A percentile compares a stretch with the other conserved stretches of the same genome.
phyloP scores from a whole-genome alignment of 2,888 invertebrate species.

The Sesia apiformis region DNA sequence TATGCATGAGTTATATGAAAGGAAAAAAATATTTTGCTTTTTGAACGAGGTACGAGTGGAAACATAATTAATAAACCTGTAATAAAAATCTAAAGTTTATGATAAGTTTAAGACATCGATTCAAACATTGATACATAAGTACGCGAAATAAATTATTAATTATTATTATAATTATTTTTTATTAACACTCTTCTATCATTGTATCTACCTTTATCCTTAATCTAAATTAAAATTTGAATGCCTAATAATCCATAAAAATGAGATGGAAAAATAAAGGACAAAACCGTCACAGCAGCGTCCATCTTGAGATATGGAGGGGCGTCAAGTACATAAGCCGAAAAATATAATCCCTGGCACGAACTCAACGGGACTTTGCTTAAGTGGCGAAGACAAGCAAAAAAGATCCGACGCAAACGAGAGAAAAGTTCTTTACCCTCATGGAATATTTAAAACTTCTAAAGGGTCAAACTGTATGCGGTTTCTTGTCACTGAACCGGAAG shows the following conservation, averaged over 20 bases:
- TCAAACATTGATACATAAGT: no score
- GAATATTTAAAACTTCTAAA: constrained; percentile 11
- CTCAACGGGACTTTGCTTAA: constrained; percentile 26
- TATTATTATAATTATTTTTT: no score
- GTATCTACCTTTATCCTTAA: no score
- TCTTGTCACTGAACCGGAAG: constrained; percentile 3
- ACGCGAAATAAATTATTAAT: no score
- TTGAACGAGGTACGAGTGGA: no score
- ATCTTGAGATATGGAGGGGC: constrained; percentile 13
- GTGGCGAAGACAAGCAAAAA: constrained; percentile 7
- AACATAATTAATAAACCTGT: no score
- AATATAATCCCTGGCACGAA: constrained; percentile 50
- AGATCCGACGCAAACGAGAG: constrained; percentile 25
- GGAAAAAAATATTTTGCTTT: no score
- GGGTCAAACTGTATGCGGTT: constrained; percentile 12
- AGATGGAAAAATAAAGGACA: background rate
- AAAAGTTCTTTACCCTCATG: constrained; percentile 7
- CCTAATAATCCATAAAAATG: background rate
- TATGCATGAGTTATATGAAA: no score
- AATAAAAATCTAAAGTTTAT: no score
- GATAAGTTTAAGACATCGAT: no score
- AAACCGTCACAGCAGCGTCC: background rate
- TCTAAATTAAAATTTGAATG: no score
- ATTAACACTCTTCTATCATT: no score
- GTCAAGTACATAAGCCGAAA: constrained; percentile 43